These are phyloP conservation scores for Anarsia innoxiella DNA, from an alignment of 2,888 invertebrate genomes.

Conservation along the genomic window DNA sequence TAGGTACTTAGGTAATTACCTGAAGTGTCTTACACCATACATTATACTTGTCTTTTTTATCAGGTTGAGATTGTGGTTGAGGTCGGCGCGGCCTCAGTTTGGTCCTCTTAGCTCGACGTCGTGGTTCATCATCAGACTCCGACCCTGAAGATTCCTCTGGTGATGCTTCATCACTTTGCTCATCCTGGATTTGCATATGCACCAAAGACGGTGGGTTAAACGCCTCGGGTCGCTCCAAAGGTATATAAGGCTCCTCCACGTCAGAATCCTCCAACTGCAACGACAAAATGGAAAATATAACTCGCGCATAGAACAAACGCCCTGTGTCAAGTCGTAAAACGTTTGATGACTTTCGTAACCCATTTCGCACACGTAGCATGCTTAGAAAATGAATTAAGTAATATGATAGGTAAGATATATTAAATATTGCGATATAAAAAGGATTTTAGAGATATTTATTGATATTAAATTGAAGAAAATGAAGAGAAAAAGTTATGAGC, in stretches of 20 bases:
- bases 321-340: constrained; percentile 2
- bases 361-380: too few relatives aligned
- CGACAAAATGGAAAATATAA: constrained; percentile 1
- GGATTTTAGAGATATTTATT: background rate
- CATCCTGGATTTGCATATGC: constrained; percentile 74
- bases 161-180: constrained; percentile 75
- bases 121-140: constrained; percentile 77
- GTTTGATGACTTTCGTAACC: background rate
- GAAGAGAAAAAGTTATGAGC: constrained; percentile 7
- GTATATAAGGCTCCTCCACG: constrained; percentile 72
- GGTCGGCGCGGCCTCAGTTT: constrained; percentile 52
- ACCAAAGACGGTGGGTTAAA: constrained; percentile 68
- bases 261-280: constrained; percentile 66
- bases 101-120: constrained; percentile 69
- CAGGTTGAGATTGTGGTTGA: constrained; percentile 41
- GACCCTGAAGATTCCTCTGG: constrained; percentile 65
- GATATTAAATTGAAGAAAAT: background rate
- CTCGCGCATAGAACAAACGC: constrained; percentile 1
- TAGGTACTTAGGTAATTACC: constrained; percentile 30
- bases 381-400: too few relatives aligned
- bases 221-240: constrained; percentile 72
- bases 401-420: too few relatives aligned
- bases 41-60: constrained; percentile 82
- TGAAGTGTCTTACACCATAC: constrained; percentile 81
- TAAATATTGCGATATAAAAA: background rate